Evolutionary conservation across 2,888 invertebrate species (phyloP).

Genomic region (Morpho achilles): DNA sequence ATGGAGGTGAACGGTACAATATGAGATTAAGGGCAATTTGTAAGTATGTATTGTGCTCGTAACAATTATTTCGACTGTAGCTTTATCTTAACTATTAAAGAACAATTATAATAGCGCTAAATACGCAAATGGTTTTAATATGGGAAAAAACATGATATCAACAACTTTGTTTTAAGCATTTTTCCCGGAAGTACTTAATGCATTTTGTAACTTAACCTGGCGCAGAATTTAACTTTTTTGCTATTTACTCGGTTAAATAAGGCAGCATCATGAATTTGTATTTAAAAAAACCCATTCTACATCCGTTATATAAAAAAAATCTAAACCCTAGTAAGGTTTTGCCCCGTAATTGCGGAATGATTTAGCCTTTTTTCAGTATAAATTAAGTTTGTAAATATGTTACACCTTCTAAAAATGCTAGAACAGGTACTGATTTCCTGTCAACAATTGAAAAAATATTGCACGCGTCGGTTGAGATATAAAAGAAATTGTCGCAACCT

Average conservation of each 20-base stretch:
- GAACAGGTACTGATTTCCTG: neutral
- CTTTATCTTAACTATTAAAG: conserved; percentile 15
- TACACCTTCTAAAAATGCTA: no score
- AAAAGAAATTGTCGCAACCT: no score
- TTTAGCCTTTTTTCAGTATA: conserved; percentile 9
- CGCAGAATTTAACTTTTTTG: conserved; percentile 25
- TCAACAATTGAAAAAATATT: no score
- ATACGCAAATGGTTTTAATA: conserved; percentile 6
- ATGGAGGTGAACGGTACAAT: conserved; percentile 10
- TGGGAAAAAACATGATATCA: conserved; percentile 11
- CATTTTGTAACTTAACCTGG: conserved; percentile 21
- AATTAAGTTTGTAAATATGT: no score
- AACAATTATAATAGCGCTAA: conserved; percentile 11
- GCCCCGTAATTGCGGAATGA: conserved; percentile 25
- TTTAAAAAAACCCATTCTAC: conserved; percentile 34
- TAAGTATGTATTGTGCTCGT: conserved; percentile 12
- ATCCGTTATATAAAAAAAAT: conserved; percentile 33
- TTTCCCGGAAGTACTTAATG: conserved; percentile 28
- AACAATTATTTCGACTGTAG: conserved; percentile 19
- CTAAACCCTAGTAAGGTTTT: conserved; percentile 28
- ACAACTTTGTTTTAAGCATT: conserved; percentile 16
- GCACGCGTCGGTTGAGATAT: no score
- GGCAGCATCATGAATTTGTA: conserved; percentile 21
- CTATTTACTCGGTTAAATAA: conserved; percentile 26
- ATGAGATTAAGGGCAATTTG: conserved; percentile 18